A percentile compares a stretch with the other conserved stretches of the same genome.
phyloP scores from a whole-genome alignment of 1,140 invertebrate species.

The Druon quercuslanigerum region DNA sequence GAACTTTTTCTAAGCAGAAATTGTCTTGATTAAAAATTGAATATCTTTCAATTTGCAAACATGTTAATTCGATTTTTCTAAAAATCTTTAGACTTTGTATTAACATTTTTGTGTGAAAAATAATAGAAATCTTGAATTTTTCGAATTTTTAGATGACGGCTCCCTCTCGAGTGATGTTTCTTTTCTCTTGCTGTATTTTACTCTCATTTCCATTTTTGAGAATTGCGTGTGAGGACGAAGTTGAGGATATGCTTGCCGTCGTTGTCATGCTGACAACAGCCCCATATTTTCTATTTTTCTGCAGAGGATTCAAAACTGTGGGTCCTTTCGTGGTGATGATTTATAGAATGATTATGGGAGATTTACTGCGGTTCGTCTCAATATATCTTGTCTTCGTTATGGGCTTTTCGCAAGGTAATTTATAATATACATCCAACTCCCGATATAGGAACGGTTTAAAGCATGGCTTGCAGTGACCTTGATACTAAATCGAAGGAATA shows the following conservation, averaged over 20 bases:
- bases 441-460: too few relatives aligned
- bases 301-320: conserved; percentile 97
- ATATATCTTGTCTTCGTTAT: conserved; percentile 98
- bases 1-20: too few relatives aligned
- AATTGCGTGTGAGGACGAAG: conserved; percentile 87
- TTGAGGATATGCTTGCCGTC: conserved; percentile 93
- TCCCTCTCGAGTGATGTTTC: conserved; percentile 93
- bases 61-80: too few relatives aligned
- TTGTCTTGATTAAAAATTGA: too few relatives aligned
- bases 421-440: neutral
- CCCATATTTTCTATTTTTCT: conserved; percentile 99
- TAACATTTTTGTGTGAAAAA: neutral
- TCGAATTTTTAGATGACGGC: conserved; percentile 84
- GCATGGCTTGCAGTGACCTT: too few relatives aligned
- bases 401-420: conserved; percentile 96
- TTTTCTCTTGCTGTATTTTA: conserved; percentile 93
- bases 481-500: too few relatives aligned
- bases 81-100: too few relatives aligned
- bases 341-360: conserved; percentile 98
- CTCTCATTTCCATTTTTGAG: conserved; percentile 89
- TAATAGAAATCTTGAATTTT: neutral
- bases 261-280: conserved; percentile 97
- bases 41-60: too few relatives aligned
- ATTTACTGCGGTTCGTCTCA: conserved; percentile 94
- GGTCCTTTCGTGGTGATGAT: conserved; percentile 99